Percentiles rank a stretch among this genome's conserved stretches.
Evolutionary conservation across 2,888 invertebrate species (phyloP).

Genomic region (Megalurothrips usitatus): DNA sequence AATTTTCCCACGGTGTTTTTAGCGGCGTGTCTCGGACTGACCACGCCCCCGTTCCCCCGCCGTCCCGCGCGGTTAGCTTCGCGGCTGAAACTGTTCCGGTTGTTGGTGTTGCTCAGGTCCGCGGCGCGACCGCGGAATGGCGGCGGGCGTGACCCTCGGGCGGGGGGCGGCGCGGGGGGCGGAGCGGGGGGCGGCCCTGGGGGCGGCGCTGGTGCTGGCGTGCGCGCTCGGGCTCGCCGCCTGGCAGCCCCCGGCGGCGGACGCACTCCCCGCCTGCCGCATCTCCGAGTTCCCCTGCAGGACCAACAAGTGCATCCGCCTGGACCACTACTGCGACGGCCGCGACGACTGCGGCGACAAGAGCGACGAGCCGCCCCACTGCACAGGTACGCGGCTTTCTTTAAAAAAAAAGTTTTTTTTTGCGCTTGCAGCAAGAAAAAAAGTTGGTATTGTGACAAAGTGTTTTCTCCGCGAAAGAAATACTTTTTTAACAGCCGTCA

Average conservation of each 20-base stretch:
- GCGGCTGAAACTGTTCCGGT: no score
- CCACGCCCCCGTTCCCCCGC: no score
- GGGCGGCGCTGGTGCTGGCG: not conserved
- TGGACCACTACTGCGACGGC: constrained; percentile 83
- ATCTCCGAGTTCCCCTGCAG: constrained; percentile 73
- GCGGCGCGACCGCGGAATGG: constrained; percentile 2
- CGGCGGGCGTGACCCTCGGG: not conserved
- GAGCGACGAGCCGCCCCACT: constrained; percentile 77
- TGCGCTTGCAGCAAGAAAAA: no score
- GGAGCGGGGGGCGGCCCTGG: not conserved
- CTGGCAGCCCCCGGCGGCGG: not conserved
- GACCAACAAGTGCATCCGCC: constrained; percentile 69
- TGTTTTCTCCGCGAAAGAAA: no score
- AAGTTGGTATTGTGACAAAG: no score
- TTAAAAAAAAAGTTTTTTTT: no score
- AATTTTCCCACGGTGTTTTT: no score
- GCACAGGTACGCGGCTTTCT: constrained; percentile 54
- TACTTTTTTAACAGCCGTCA: no score
- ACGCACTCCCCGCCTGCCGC: constrained; percentile 60
- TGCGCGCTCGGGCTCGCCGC: not conserved
- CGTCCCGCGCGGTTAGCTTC: no score
- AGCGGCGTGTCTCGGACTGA: no score
- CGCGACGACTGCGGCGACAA: constrained; percentile 77
- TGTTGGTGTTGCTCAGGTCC: not conserved
- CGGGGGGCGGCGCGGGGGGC: not conserved